Evolutionary conservation across 2,113 vertebrate genomes (phyloP).

Genomic region (Caloenas nicobarica): DNA sequence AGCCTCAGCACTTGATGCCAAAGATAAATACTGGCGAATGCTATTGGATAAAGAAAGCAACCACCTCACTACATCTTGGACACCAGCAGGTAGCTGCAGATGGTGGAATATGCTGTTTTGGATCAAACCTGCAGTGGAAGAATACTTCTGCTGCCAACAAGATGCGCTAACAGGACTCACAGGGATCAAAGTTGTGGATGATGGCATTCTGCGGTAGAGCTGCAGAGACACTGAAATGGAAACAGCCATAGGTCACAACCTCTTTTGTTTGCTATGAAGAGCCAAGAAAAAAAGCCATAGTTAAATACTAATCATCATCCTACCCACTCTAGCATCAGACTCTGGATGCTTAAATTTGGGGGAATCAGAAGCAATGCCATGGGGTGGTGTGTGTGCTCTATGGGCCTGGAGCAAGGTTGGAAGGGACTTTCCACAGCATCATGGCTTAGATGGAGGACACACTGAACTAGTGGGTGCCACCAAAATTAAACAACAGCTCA

Average conservation of each 20-base stretch:
- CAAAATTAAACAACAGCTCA: background rate
- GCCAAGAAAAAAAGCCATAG: background rate
- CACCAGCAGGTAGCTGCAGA: constrained; percentile 65
- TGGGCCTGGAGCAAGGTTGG: background rate
- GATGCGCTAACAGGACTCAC: constrained; percentile 63
- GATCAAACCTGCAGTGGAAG: constrained; percentile 59
- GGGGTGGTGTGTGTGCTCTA: background rate
- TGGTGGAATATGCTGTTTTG: constrained; percentile 56
- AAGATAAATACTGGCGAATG: constrained; percentile 25
- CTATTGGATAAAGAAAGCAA: constrained; percentile 43
- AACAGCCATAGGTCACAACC: background rate
- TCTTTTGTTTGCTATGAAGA: background rate
- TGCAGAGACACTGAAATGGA: background rate
- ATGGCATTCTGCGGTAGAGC: constrained; percentile 51
- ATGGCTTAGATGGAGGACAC: background rate
- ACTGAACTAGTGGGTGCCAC: background rate
- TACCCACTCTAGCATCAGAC: background rate
- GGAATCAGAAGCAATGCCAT: background rate
- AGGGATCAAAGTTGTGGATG: constrained; percentile 65
- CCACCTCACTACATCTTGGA: constrained; percentile 43
- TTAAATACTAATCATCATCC: background rate
- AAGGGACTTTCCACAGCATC: background rate
- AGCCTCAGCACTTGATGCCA: background rate
- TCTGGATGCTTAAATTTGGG: no score
- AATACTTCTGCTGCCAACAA: constrained; percentile 59